These are phyloP conservation scores for Trichoplax adhaerens DNA, from an alignment of 37 sponge, comb jelly and placozoan genomes.

Conservation along the genomic window DNA sequence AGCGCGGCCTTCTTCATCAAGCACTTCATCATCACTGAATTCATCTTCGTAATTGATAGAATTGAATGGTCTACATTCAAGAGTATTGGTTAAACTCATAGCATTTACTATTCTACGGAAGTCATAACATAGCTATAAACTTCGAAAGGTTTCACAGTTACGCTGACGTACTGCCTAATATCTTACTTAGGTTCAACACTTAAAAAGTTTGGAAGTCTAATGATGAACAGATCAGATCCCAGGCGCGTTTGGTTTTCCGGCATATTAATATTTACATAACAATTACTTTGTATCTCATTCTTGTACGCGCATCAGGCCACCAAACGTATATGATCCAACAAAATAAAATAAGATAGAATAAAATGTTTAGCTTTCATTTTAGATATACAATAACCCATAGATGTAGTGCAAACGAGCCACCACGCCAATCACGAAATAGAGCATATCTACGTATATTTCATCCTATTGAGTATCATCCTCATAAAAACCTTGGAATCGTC, in stretches of 20 bases:
- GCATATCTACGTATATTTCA: too few species aligned
- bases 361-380: too few species aligned
- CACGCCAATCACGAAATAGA: too few species aligned
- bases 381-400: too few species aligned
- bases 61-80: slow-evolving; percentile 58
- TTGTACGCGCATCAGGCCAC: too few species aligned
- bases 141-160: background rate
- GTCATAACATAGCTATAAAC: background rate
- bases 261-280: slow-evolving; percentile 34
- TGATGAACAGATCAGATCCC: slow-evolving; percentile 57
- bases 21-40: slow-evolving; percentile 77
- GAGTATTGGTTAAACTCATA: background rate
- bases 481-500: too few species aligned
- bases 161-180: background rate
- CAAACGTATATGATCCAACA: too few species aligned
- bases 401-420: too few species aligned
- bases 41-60: slow-evolving; percentile 81
- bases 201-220: slow-evolving; percentile 90
- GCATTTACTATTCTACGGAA: background rate
- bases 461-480: too few species aligned
- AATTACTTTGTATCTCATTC: too few species aligned
- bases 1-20: slow-evolving; percentile 87
- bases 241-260: slow-evolving; percentile 47
- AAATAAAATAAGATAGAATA: too few species aligned
- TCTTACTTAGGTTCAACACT: slow-evolving; percentile 35